phyloP scores from a whole-genome alignment of 2,888 invertebrate genomes.

The Onthophagus sagittarius region DNA sequence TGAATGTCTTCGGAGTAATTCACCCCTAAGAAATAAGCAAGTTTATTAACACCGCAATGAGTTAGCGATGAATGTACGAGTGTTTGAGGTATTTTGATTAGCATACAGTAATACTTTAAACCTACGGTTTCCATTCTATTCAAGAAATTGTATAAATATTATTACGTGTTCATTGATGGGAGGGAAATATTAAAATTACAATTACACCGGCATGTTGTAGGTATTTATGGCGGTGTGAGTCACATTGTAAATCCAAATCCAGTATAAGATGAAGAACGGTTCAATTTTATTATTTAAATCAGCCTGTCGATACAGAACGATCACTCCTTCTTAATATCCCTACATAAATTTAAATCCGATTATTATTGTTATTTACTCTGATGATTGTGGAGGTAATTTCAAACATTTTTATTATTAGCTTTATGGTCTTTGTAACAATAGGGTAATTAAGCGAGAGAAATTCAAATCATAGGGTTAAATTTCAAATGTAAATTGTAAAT shows the following conservation, averaged over 20 bases:
- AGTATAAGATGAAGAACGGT: neutral
- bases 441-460: neutral
- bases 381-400: neutral
- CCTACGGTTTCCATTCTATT: conserved; percentile 24
- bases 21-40: neutral
- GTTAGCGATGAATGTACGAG: neutral
- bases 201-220: neutral
- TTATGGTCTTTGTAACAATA: neutral
- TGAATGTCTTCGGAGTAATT: neutral
- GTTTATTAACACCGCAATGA: neutral
- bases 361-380: neutral
- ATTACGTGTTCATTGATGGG: conserved; percentile 1
- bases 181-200: neutral
- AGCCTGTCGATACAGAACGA: neutral
- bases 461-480: neutral
- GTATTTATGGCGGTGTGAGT: neutral
- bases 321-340: neutral
- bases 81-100: conserved; percentile 14
- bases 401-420: neutral
- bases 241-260: neutral
- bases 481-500: neutral
- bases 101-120: conserved; percentile 25
- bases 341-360: neutral
- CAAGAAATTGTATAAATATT: conserved; percentile 21
- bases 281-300: neutral